phyloP scores from a whole-genome alignment of 2,888 invertebrate genomes.

The Synanthedon andrenaeformis region DNA sequence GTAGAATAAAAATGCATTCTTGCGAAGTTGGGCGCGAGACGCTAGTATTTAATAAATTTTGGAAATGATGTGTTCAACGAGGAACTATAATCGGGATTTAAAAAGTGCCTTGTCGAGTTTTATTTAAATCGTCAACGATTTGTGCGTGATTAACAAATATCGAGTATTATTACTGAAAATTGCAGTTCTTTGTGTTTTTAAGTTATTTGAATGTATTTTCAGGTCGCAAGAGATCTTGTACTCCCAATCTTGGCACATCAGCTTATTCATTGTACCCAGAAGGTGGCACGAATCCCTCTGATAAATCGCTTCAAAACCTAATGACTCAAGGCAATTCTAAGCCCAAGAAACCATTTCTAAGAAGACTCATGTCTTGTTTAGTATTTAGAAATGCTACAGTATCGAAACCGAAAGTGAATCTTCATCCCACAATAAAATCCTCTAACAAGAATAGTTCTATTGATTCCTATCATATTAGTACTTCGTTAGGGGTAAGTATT shows the following conservation, averaged over 20 bases:
- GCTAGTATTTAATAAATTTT: no score
- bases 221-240: slow-evolving; percentile 35
- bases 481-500: slow-evolving; percentile 43
- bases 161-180: neutral
- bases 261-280: slow-evolving; percentile 31
- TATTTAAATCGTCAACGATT: no score
- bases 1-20: no score
- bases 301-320: slow-evolving; percentile 12
- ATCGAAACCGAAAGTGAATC: slow-evolving; percentile 15
- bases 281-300: slow-evolving; percentile 10
- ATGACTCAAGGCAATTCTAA: slow-evolving; percentile 17
- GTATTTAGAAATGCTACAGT: slow-evolving; percentile 33
- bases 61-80: no score
- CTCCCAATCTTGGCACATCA: slow-evolving; percentile 52
- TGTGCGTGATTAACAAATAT: no score
- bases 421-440: slow-evolving; percentile 6
- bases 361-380: slow-evolving; percentile 46
- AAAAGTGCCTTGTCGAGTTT: no score
- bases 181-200: neutral
- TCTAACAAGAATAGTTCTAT: slow-evolving; percentile 29
- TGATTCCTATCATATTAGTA: slow-evolving; percentile 49
- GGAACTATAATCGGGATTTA: no score
- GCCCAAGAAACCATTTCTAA: slow-evolving; percentile 39
- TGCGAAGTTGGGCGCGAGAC: no score
- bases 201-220: slow-evolving; percentile 6